phyloP scores from a whole-genome alignment of 2,888 invertebrate genomes.

The Xylophagus ater region DNA sequence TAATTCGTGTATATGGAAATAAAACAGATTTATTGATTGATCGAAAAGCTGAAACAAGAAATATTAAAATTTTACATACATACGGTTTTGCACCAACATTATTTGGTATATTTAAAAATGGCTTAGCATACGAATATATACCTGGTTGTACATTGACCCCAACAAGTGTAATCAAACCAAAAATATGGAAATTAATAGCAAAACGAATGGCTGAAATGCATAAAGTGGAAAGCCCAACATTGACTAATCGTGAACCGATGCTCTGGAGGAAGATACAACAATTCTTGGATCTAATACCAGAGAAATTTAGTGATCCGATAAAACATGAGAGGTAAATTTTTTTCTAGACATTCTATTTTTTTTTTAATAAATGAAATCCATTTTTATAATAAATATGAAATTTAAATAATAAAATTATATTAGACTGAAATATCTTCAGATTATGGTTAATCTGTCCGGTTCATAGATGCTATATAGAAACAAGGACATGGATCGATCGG shows the following conservation, averaged over 20 bases:
- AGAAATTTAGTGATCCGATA: conserved; percentile 50
- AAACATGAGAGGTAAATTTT: conserved; percentile 58
- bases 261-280: conserved; percentile 67
- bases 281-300: conserved; percentile 64
- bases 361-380: background rate
- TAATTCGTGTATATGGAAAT: conserved; percentile 84
- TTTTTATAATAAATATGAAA: too few species aligned
- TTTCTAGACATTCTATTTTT: background rate
- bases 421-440: too few species aligned
- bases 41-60: conserved; percentile 65
- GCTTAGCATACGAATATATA: conserved; percentile 79
- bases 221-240: conserved; percentile 41
- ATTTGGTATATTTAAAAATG: conserved; percentile 87
- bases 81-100: conserved; percentile 73
- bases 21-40: conserved; percentile 90
- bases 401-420: too few species aligned
- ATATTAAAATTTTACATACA: conserved; percentile 51
- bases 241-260: conserved; percentile 45
- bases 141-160: conserved; percentile 68
- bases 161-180: conserved; percentile 50
- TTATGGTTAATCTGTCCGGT: background rate
- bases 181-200: conserved; percentile 66
- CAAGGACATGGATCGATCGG: too few species aligned
- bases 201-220: conserved; percentile 75
- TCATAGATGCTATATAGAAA: background rate